Percentiles rank a stretch among this genome's conserved stretches.
These are phyloP conservation scores for Cheumatopsyche charites DNA, from an alignment of 1,140 invertebrate species.

Conservation along the genomic window DNA sequence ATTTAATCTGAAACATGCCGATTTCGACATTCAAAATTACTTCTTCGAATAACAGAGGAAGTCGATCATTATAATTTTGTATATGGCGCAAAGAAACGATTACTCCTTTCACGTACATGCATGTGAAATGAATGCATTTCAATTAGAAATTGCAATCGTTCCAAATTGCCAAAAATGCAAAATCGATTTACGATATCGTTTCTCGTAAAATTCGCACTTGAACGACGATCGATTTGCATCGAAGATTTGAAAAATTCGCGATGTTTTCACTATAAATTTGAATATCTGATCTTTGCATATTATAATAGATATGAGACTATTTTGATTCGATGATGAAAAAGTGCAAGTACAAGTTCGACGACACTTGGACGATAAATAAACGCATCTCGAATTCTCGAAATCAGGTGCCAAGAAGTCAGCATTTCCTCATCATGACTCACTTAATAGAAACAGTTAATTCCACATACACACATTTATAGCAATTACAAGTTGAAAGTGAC, in stretches of 20 bases:
- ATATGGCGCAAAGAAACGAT: background rate
- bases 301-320: too few relatives aligned
- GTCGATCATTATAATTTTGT: background rate
- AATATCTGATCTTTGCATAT: background rate
- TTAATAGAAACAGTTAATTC: background rate
- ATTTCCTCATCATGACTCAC: slow-evolving; percentile 4
- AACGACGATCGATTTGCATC: too few relatives aligned
- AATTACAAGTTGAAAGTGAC: too few relatives aligned
- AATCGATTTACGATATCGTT: too few relatives aligned
- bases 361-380: slow-evolving; percentile 18
- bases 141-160: background rate
- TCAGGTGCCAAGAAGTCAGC: slow-evolving; percentile 10
- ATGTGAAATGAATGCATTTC: background rate
- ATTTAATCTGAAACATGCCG: too few relatives aligned
- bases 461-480: too few relatives aligned
- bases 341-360: slow-evolving; percentile 28
- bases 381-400: background rate
- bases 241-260: too few relatives aligned
- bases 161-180: too few relatives aligned
- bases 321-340: background rate
- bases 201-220: too few relatives aligned
- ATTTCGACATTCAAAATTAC: too few relatives aligned
- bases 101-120: background rate
- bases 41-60: too few relatives aligned
- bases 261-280: too few relatives aligned